These are phyloP conservation scores for Synergus gifuensis DNA, from an alignment of 2,888 invertebrate species.

Conservation along the genomic window DNA sequence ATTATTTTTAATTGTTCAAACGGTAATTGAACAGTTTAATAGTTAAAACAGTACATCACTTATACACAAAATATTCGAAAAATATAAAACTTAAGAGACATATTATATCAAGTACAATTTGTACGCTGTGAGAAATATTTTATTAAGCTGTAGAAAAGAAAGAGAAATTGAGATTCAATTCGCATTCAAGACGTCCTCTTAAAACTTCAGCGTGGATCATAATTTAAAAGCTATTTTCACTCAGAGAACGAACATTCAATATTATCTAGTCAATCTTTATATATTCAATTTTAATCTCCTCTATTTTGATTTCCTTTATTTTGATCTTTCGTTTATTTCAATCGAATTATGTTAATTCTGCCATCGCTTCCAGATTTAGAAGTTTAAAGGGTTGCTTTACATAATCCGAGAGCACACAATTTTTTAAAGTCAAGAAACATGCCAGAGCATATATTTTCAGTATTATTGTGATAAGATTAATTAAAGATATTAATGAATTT, in stretches of 20 bases:
- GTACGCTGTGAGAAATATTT: background rate
- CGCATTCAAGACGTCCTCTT: background rate
- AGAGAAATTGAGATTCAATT: background rate
- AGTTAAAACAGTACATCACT: background rate
- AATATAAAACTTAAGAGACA: too few relatives aligned
- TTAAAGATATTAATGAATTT: background rate
- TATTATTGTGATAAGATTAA: background rate
- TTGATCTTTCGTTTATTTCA: background rate
- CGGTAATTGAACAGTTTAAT: too few relatives aligned
- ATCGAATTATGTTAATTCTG: conserved; percentile 18
- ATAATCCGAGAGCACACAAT: background rate
- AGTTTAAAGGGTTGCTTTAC: background rate
- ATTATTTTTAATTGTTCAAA: too few relatives aligned
- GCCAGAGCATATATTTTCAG: background rate
- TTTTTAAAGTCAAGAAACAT: background rate
- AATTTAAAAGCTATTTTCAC: conserved; percentile 10
- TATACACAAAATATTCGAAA: background rate
- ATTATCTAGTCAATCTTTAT: conserved; percentile 2
- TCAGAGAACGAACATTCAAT: background rate
- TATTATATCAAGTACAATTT: background rate
- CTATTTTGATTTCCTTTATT: background rate
- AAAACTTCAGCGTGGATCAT: background rate
- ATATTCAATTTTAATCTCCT: conserved; percentile 2
- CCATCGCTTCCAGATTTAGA: background rate
- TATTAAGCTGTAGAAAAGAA: background rate